Percentiles rank a stretch among this genome's conserved stretches.
These are phyloP conservation scores for Donacobius atricapilla DNA, from an alignment of 2,113 vertebrate genomes.

Conservation along the genomic window DNA sequence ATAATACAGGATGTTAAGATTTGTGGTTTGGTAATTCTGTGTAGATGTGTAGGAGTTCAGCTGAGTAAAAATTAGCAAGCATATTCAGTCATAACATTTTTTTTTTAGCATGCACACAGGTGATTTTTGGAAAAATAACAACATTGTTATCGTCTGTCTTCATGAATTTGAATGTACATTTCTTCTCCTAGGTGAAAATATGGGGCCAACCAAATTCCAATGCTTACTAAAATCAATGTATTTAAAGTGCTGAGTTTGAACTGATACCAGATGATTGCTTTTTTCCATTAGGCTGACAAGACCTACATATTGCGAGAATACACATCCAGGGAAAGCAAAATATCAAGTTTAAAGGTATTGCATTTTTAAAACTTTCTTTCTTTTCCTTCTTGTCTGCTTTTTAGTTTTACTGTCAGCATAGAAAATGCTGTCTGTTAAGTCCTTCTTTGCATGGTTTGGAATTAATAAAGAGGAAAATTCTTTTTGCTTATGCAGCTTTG, in stretches of 20 bases:
- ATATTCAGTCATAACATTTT: not conserved
- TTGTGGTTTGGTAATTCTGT: not conserved
- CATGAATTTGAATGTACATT: rapidly evolving
- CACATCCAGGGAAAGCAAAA: conserved; percentile 90
- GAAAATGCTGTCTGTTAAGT: not conserved
- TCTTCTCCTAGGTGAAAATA: not conserved
- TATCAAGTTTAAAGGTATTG: conserved; percentile 86
- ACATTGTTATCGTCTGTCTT: not conserved
- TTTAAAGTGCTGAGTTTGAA: not conserved
- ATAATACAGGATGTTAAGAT: not conserved
- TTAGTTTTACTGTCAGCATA: not conserved
- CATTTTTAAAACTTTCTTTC: not conserved
- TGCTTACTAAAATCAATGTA: not conserved
- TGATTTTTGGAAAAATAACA: not conserved
- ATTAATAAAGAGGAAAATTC: not conserved
- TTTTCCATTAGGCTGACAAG: conserved; percentile 80
- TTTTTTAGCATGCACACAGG: not conserved
- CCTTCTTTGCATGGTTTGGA: not conserved
- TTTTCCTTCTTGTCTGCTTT: not conserved
- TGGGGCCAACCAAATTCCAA: not conserved
- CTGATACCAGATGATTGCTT: not conserved
- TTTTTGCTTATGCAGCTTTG: not conserved
- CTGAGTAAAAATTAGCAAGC: not conserved
- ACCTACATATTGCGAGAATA: conserved; percentile 91
- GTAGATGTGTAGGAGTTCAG: not conserved